phyloP scores from a whole-genome alignment of 1,140 invertebrate genomes.

The Fopius arisanus region DNA sequence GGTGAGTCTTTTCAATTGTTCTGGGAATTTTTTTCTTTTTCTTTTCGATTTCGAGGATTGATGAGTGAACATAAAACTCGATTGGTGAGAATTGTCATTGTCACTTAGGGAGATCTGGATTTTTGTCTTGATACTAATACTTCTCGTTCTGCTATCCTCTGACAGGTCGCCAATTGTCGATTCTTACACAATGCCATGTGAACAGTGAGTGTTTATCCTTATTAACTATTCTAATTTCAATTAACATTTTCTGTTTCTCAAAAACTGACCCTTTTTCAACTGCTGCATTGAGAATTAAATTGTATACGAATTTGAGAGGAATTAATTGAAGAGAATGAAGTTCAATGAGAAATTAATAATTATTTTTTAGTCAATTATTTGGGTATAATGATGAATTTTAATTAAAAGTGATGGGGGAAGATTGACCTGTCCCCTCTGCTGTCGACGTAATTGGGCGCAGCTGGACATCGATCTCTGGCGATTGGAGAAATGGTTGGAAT shows the following conservation, averaged over 20 bases:
- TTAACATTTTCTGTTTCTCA: background rate
- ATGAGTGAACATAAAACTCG: too few relatives aligned
- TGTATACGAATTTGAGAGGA: too few relatives aligned
- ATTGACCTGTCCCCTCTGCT: slow-evolving; percentile 82
- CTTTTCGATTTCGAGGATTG: too few relatives aligned
- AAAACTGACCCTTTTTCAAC: background rate
- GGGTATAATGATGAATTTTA: too few relatives aligned
- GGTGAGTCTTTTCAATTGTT: slow-evolving; percentile 60
- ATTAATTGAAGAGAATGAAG: background rate
- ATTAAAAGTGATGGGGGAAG: slow-evolving; percentile 74
- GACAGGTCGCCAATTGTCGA: slow-evolving; percentile 70
- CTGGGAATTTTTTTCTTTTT: too few relatives aligned
- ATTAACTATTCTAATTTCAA: slow-evolving; percentile 26
- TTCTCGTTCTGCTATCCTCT: slow-evolving; percentile 34
- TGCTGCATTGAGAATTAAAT: background rate
- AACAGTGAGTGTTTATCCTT: slow-evolving; percentile 70
- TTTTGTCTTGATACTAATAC: slow-evolving; percentile 34
- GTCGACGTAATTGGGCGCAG: slow-evolving; percentile 87
- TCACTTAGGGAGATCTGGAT: too few relatives aligned
- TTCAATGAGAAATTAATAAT: background rate
- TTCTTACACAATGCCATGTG: slow-evolving; percentile 72
- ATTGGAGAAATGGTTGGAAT: slow-evolving; percentile 88
- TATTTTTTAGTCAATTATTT: too few relatives aligned
- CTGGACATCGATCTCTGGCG: slow-evolving; percentile 89
- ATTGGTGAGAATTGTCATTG: too few relatives aligned